Conservation (phyloP, 92 coral and sea anemone species). For the Zoanthus solanderi region DNA sequence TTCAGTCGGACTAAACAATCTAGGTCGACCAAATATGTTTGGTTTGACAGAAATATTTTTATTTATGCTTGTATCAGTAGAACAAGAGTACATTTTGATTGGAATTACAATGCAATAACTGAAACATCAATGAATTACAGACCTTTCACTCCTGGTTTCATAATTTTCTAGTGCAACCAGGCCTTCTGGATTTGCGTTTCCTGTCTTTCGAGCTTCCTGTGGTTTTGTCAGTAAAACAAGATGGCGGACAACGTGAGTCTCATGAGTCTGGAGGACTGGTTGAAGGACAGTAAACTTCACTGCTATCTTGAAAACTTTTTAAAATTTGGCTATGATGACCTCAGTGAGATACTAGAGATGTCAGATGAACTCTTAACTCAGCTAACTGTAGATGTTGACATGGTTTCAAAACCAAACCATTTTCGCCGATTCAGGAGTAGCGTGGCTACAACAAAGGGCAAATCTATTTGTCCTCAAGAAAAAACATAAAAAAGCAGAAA, state of each 20-base stretch:
- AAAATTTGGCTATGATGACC: slow-evolving; percentile 54
- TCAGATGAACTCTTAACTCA: slow-evolving; percentile 45
- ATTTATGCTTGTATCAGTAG: slow-evolving; percentile 10
- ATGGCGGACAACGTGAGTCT: slow-evolving; percentile 19
- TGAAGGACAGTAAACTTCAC: slow-evolving; percentile 55
- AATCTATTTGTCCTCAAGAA: slow-evolving; percentile 37
- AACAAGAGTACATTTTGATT: slow-evolving; percentile 15
- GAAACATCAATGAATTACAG: slow-evolving; percentile 18
- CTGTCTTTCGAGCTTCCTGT: slow-evolving; percentile 37
- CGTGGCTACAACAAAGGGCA: slow-evolving; percentile 32
- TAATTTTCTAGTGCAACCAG: slow-evolving; percentile 30
- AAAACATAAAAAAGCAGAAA: slow-evolving; percentile 23
- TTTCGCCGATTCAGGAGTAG: slow-evolving; percentile 39
- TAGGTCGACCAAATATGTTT: slow-evolving; percentile 40
- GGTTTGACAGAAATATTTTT: slow-evolving; percentile 27
- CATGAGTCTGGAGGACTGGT: slow-evolving; percentile 46
- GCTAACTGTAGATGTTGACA: slow-evolving; percentile 37
- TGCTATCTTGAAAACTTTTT: slow-evolving; percentile 51
- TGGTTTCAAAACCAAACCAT: slow-evolving; percentile 42
- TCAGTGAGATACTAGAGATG: slow-evolving; percentile 45
- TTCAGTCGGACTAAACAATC: slow-evolving; percentile 36
- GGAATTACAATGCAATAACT: slow-evolving; percentile 13
- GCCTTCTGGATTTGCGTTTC: slow-evolving; percentile 19
- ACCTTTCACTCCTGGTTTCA: slow-evolving; percentile 24
- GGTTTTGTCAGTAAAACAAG: slow-evolving; percentile 17